A percentile compares a stretch with the other conserved stretches of the same genome.
Conservation (phyloP, 2,797 vertebrate species). For the Kryptolebias ocellatus region DNA sequence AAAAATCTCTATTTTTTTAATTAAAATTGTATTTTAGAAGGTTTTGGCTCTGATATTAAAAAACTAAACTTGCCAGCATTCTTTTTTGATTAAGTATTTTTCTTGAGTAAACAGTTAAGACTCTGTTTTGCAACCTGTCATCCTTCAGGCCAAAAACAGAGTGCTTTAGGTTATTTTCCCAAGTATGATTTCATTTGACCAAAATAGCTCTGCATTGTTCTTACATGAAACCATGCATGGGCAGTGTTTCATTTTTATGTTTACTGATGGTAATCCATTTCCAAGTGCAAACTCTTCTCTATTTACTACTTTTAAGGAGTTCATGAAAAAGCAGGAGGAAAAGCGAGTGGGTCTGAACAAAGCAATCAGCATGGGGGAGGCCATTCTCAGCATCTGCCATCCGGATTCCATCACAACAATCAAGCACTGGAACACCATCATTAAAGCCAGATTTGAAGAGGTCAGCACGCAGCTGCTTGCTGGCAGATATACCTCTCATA, state of each 20-base stretch:
- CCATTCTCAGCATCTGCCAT: constrained; percentile 93
- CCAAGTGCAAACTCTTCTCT: constrained; percentile 51
- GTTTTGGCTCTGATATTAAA: constrained; percentile 19
- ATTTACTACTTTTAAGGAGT: constrained; percentile 83
- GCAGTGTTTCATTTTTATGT: constrained; percentile 27
- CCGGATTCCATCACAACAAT: constrained; percentile 98
- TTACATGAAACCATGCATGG: constrained; percentile 15
- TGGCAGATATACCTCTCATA: constrained; percentile 22
- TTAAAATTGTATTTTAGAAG: constrained; percentile 3
- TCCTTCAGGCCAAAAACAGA: constrained; percentile 49
- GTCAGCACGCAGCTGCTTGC: constrained; percentile 78
- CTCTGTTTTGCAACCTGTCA: constrained; percentile 33
- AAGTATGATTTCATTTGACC: constrained; percentile 64
- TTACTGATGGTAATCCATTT: constrained; percentile 30
- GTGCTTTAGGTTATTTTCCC: constrained; percentile 38
- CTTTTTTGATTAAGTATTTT: constrained; percentile 45
- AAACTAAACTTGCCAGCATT: constrained; percentile 25
- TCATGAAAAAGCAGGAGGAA: constrained; percentile 96
- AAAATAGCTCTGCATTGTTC: constrained; percentile 36
- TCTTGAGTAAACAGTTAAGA: constrained; percentile 25
- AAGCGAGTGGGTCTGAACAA: constrained; percentile 91
- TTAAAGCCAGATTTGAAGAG: constrained; percentile 98
- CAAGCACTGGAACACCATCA: constrained; percentile 99
- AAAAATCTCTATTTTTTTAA: not conserved
- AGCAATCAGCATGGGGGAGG: constrained; percentile 92